Evolutionary conservation across 2,888 invertebrate species (phyloP).

Genomic region (Reticulitermes lucifugus): DNA sequence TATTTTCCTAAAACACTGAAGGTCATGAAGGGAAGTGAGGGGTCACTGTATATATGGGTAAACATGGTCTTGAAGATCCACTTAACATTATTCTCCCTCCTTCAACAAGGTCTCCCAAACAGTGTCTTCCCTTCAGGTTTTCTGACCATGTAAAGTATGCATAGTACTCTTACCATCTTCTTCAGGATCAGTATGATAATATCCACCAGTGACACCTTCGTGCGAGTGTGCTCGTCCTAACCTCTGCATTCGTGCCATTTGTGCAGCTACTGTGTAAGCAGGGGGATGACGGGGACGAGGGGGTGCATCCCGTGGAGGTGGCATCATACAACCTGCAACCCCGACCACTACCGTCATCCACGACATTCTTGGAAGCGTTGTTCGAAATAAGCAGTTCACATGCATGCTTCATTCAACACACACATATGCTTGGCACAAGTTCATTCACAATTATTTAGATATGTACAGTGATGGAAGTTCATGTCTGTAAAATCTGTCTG

Average conservation of each 20-base stretch:
- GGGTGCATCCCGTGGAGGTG: slow-evolving; percentile 57
- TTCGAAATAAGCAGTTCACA: neutral
- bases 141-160: too few species aligned
- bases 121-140: too few species aligned
- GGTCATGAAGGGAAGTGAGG: too few species aligned
- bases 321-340: slow-evolving; percentile 53
- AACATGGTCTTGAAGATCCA: too few species aligned
- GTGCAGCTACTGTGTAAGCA: slow-evolving; percentile 87
- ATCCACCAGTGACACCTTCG: slow-evolving; percentile 85
- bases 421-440: too few species aligned
- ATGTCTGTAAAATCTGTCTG: too few species aligned
- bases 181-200: slow-evolving; percentile 68
- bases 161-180: slow-evolving; percentile 60
- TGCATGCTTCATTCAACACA: neutral
- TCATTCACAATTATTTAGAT: too few species aligned
- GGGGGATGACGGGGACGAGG: slow-evolving; percentile 75
- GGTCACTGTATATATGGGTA: too few species aligned
- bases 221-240: slow-evolving; percentile 87
- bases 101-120: too few species aligned
- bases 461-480: too few species aligned
- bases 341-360: neutral
- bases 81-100: too few species aligned
- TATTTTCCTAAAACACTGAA: too few species aligned
- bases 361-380: neutral
- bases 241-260: slow-evolving; percentile 82